Evolutionary conservation across 1,140 invertebrate genomes (phyloP).

Genomic region (Eriosoma lanigerum): DNA sequence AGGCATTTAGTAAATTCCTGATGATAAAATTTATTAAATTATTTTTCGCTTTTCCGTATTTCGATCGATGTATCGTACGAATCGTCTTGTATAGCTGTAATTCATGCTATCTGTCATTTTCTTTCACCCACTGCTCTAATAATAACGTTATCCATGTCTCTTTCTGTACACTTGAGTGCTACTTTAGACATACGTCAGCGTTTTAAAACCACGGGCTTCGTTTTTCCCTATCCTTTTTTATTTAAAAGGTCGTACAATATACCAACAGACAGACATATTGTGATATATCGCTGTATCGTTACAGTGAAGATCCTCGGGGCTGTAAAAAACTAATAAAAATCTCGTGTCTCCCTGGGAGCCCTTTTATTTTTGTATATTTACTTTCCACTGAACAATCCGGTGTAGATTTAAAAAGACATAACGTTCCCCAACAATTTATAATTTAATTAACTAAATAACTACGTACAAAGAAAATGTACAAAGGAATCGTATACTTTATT

Average conservation of each 20-base stretch:
- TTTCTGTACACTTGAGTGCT: background rate
- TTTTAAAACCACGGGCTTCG: background rate
- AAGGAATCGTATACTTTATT: no score
- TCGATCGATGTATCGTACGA: background rate
- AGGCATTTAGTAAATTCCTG: background rate
- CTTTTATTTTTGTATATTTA: conserved; percentile 11
- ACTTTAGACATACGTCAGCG: background rate
- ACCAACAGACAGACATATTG: no score
- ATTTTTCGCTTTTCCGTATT: background rate
- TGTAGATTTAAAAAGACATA: background rate
- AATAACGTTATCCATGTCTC: background rate
- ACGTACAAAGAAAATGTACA: background rate
- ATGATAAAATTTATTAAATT: background rate
- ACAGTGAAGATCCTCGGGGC: background rate
- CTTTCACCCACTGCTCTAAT: background rate
- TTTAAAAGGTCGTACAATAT: background rate
- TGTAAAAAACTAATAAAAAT: conserved; percentile 32
- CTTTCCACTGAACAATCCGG: background rate
- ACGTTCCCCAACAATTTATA: no score
- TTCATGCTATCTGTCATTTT: no score
- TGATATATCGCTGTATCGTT: background rate
- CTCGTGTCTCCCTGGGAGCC: background rate
- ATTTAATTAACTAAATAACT: no score
- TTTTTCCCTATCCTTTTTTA: background rate
- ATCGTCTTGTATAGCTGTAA: background rate